Conservation (phyloP, 2,888 invertebrate genomes). For the Steinernema scapterisci region DNA sequence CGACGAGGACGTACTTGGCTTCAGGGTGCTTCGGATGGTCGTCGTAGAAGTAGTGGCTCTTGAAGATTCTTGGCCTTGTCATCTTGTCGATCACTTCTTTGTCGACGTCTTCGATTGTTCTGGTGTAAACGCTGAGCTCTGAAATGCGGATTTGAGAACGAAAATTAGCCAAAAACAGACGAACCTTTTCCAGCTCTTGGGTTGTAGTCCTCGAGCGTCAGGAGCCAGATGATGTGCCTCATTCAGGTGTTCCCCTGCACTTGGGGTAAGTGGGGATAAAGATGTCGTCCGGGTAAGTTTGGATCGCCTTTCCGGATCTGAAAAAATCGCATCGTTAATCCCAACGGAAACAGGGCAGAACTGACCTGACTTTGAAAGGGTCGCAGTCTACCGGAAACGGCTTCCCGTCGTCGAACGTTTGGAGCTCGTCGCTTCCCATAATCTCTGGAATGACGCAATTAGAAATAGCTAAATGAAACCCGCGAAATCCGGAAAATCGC, state of each 20-base stretch:
- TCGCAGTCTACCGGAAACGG: too few species aligned
- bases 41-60: neutral
- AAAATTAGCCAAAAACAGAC: too few species aligned
- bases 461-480: too few species aligned
- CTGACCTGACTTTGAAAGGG: too few species aligned
- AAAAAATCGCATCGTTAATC: neutral
- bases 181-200: conserved; percentile 51
- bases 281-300: conserved; percentile 50
- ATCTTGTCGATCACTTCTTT: neutral
- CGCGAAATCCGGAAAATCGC: too few species aligned
- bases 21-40: neutral
- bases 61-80: neutral
- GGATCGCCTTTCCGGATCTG: conserved; percentile 43
- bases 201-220: conserved; percentile 46
- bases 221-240: conserved; percentile 55
- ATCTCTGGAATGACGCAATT: too few species aligned
- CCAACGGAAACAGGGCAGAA: too few species aligned
- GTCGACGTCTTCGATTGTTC: neutral
- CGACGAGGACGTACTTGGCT: neutral
- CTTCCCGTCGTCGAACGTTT: too few species aligned
- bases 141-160: neutral
- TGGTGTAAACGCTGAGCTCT: neutral
- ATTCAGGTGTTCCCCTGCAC: conserved; percentile 61
- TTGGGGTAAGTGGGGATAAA: conserved; percentile 61
- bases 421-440: too few species aligned